These are phyloP conservation scores for Pristionchus exspectatus DNA, from an alignment of 2,888 invertebrate genomes.

Conservation along the genomic window DNA sequence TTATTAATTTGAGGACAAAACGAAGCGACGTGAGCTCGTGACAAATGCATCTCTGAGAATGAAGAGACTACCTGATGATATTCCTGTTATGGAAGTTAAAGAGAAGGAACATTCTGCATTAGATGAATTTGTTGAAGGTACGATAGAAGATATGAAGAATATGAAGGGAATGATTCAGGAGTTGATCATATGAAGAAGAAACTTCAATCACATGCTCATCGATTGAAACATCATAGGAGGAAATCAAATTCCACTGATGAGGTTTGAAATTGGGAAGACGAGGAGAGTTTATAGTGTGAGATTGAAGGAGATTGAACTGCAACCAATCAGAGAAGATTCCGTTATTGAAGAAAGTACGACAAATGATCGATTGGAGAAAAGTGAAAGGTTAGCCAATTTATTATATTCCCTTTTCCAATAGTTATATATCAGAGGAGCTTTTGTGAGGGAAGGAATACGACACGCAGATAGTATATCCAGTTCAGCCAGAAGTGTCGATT, in stretches of 20 bases:
- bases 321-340: slow-evolving; percentile 48
- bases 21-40: slow-evolving; percentile 84
- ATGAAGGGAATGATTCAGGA: slow-evolving; percentile 56
- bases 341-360: background rate
- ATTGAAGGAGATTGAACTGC: slow-evolving; percentile 51
- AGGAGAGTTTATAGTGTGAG: background rate
- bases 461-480: slow-evolving; percentile 70
- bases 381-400: slow-evolving; percentile 55
- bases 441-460: slow-evolving; percentile 61
- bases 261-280: slow-evolving; percentile 18
- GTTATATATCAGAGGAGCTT: slow-evolving; percentile 9
- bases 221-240: slow-evolving; percentile 52
- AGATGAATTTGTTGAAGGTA: slow-evolving; percentile 67
- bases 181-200: slow-evolving; percentile 62
- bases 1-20: slow-evolving; percentile 46
- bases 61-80: slow-evolving; percentile 89
- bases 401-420: background rate
- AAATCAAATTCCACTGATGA: slow-evolving; percentile 51
- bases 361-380: slow-evolving; percentile 45
- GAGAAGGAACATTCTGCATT: slow-evolving; percentile 65
- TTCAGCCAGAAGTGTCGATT: slow-evolving; percentile 57
- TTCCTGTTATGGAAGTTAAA: slow-evolving; percentile 69
- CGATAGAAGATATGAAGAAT: background rate
- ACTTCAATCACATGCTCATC: slow-evolving; percentile 52
- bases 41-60: slow-evolving; percentile 98